Conservation (phyloP, 2,888 invertebrate species). For the Acleris emargana region DNA sequence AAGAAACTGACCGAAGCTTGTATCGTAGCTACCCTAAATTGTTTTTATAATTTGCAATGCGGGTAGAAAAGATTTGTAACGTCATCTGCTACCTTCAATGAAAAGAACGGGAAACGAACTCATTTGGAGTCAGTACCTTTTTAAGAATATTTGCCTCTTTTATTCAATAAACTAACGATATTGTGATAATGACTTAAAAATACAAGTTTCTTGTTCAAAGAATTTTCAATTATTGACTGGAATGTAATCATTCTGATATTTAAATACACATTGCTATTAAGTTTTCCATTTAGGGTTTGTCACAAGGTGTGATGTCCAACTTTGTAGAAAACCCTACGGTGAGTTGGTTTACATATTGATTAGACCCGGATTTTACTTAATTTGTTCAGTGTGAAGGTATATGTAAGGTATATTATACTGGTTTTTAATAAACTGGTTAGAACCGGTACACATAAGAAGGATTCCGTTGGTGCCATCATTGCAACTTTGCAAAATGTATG, state of each 20-base stretch:
- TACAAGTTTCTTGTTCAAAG: no score
- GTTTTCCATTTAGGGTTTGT: conserved; percentile 7
- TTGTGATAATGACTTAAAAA: no score
- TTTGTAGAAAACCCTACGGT: conserved; percentile 17
- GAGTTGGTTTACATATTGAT: conserved; percentile 13
- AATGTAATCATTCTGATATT: no score
- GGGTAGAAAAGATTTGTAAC: conserved; percentile 17
- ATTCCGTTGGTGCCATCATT: no score
- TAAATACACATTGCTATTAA: no score
- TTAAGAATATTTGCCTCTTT: no score
- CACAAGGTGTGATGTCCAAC: conserved; percentile 19
- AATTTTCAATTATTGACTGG: no score
- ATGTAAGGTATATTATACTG: neutral
- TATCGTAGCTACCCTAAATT: conserved; percentile 19
- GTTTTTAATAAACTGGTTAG: no score
- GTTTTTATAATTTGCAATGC: conserved; percentile 14
- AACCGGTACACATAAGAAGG: no score
- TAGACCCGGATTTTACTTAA: conserved; percentile 30
- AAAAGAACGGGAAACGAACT: neutral
- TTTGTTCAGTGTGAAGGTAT: conserved; percentile 3
- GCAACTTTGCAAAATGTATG: no score
- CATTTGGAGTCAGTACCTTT: no score
- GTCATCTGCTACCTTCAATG: neutral
- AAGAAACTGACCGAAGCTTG: conserved; percentile 11
- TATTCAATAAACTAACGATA: no score